Percentiles rank a stretch among this genome's conserved stretches.
Conservation (phyloP, 2,888 invertebrate species). For the Eristalis tenax region DNA sequence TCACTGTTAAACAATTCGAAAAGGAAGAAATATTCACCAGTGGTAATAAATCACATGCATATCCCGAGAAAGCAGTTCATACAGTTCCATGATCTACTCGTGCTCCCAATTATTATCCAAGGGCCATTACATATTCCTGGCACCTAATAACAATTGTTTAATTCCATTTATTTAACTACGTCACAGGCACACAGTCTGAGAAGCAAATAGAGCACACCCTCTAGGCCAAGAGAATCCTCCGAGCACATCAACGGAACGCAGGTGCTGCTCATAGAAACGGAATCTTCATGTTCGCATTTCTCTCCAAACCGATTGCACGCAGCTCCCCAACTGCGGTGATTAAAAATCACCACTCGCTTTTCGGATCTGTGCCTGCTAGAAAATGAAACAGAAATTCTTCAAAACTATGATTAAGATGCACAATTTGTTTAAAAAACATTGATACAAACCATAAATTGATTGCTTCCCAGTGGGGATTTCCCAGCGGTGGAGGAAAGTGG, state of each 20-base stretch:
- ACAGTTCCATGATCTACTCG: not conserved
- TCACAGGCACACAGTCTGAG: conserved; percentile 18
- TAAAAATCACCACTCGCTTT: conserved; percentile 43
- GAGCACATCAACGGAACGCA: not conserved
- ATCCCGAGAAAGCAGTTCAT: not conserved
- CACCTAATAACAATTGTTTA: conserved; percentile 5
- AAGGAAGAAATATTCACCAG: too few relatives aligned
- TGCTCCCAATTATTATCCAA: not conserved
- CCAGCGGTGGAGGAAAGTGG: conserved; percentile 49
- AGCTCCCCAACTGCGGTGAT: conserved; percentile 47
- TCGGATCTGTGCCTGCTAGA: conserved; percentile 7
- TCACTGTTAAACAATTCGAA: too few relatives aligned
- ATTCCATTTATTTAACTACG: conserved; percentile 10
- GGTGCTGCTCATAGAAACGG: conserved; percentile 13
- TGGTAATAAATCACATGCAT: not conserved
- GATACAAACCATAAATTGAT: conserved; percentile 61
- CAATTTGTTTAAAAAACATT: conserved; percentile 65
- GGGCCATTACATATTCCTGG: not conserved
- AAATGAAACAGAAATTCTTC: conserved; percentile 32
- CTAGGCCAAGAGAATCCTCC: not conserved
- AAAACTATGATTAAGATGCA: conserved; percentile 55
- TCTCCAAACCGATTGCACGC: not conserved
- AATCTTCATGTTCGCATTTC: conserved; percentile 3
- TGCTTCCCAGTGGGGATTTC: conserved; percentile 44
- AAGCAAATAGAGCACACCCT: conserved; percentile 9